Base-by-base conservation (phyloP, 1,140 invertebrate species). In the Trachelipus rathkii region DNA sequence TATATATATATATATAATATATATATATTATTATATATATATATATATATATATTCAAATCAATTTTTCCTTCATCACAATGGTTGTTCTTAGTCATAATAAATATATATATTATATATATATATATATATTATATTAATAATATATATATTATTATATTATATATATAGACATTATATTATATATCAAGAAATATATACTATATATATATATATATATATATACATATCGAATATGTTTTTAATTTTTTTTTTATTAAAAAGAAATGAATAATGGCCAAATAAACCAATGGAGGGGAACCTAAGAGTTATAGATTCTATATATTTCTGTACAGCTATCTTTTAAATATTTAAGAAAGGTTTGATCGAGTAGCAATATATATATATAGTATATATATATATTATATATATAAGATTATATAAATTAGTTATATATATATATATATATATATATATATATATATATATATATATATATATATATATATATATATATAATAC, bases 281-380 rank as follows among this genome's bases (percentile, higher is more conserved):
- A 60, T 60, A 19, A 60, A 60, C 50, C 50, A 60, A 60, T 60
- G 50, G 50, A 60, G 50, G 19, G 50, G 50, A 60, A 60, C 19
- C 50, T 4, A 19, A 19, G 50, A 60, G 50, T 60, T 60, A 60
- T 60, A 60, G 50, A 60, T 8, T 60, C 50, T 15, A 60, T 60
- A 60, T 60, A 60, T 60, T 60, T 60, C 8, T 60, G 50, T 19
- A 60, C 19, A 19, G 50, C 50, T 60, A 60, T 60, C 50, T 60
- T 60, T 60, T 60, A 60, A 60, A 60, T 60, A 60, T 60, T 60
- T 60, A 60, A 60, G 50, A 60, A 60, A 60, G 50, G 50, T 60
- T 60, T 60, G 50, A 60, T 60, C 50, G 50, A 60, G 50, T 60
- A 60, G 50, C 50, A 60, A 60, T 13, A 60, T 60, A 45, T 74